These are phyloP conservation scores for Simalia tracyae DNA, from an alignment of 2,797 vertebrate genomes.

Conservation along the genomic window DNA sequence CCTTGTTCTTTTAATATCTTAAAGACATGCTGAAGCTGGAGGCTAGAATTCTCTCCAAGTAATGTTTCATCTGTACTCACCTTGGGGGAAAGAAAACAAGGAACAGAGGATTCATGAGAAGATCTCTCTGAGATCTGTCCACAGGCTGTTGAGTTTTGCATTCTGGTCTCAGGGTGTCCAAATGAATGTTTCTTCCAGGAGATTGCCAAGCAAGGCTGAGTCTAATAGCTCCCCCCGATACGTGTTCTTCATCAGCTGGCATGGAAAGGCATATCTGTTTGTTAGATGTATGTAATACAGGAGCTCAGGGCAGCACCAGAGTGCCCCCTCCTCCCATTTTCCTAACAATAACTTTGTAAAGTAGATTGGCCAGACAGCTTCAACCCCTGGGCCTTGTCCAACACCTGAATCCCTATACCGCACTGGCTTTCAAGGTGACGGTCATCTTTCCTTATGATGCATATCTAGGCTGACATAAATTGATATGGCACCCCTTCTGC, in stretches of 20 bases:
- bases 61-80: neutral
- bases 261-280: neutral
- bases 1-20: neutral
- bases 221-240: neutral
- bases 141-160: neutral
- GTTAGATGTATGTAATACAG: neutral
- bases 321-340: no score
- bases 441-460: no score
- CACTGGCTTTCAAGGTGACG: no score
- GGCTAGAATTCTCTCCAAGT: neutral
- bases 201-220: neutral
- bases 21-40: neutral
- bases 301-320: neutral
- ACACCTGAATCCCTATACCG: no score
- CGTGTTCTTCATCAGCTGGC: neutral
- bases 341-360: no score
- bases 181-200: neutral
- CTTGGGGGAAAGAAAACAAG: neutral
- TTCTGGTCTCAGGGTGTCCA: neutral
- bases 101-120: neutral
- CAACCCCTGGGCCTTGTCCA: no score
- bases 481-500: no score
- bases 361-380: no score
- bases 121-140: neutral
- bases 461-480: no score